Percentiles rank a stretch among this genome's conserved stretches.
These are phyloP conservation scores for Pygoscelis antarcticus DNA, from an alignment of 2,113 vertebrate species.

Conservation along the genomic window DNA sequence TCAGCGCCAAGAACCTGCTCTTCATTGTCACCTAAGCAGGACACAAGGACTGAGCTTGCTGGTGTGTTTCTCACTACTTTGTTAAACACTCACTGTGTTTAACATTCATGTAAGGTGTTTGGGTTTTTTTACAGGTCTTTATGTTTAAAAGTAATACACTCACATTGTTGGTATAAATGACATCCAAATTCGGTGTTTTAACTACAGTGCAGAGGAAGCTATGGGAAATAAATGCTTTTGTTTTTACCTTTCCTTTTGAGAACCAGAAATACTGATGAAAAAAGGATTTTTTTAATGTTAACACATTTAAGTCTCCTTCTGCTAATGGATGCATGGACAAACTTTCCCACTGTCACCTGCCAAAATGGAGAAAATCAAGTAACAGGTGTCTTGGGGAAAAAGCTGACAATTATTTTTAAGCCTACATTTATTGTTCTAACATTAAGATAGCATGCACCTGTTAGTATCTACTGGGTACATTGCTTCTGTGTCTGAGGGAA, in stretches of 20 bases:
- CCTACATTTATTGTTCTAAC: not conserved
- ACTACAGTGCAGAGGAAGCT: not conserved
- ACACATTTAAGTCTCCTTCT: not conserved
- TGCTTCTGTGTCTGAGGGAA: not conserved
- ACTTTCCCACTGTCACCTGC: not conserved
- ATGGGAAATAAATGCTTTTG: not conserved
- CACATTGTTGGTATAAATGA: not conserved
- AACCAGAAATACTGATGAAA: not conserved
- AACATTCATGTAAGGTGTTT: not conserved
- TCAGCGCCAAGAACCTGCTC: not conserved
- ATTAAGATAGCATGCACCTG: not conserved
- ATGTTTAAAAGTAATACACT: not conserved
- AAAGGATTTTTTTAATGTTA: not conserved
- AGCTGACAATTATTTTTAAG: not conserved
- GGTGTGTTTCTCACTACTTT: not conserved
- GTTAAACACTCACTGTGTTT: not conserved
- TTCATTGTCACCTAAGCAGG: not conserved
- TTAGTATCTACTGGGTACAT: not conserved
- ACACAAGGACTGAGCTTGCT: not conserved
- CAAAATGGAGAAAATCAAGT: not conserved
- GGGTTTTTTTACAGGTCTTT: not conserved
- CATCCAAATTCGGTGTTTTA: not conserved
- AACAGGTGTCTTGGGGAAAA: not conserved
- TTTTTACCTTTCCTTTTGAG: not conserved
- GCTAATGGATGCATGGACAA: not conserved